These are phyloP conservation scores for Drosophila testacea DNA, from an alignment of 2,888 invertebrate genomes.

Conservation along the genomic window DNA sequence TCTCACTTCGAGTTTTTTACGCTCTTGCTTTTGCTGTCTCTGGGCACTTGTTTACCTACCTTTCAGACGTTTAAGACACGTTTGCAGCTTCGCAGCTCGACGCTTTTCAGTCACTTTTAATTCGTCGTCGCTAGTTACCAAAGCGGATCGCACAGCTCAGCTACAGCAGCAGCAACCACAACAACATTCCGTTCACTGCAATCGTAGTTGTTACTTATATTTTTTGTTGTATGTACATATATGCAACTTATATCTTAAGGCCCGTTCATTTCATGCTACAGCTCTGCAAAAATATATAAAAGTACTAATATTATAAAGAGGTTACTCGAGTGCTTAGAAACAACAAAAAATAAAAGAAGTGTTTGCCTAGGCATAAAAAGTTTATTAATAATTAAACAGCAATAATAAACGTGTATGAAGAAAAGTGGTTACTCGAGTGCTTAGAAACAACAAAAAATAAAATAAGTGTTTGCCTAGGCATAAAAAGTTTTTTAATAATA, in stretches of 20 bases:
- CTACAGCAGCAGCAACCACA: constrained; percentile 26
- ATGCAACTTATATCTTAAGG: constrained; percentile 45
- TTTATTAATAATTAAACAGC: constrained; percentile 54
- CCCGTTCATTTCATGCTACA: constrained; percentile 61
- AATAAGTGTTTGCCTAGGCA: constrained; percentile 59
- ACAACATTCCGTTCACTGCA: constrained; percentile 47
- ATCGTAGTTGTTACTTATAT: constrained; percentile 32
- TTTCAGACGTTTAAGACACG: constrained; percentile 69
- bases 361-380: constrained; percentile 56
- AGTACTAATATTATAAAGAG: constrained; percentile 43
- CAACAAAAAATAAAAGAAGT: constrained; percentile 40
- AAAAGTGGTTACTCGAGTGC: constrained; percentile 59
- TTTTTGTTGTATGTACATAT: constrained; percentile 18
- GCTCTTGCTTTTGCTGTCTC: constrained; percentile 1
- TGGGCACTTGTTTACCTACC: constrained; percentile 29
- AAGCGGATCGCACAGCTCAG: constrained; percentile 55
- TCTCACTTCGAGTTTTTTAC: background rate
- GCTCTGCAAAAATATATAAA: constrained; percentile 41
- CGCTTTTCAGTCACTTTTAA: constrained; percentile 71
- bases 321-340: constrained; percentile 62
- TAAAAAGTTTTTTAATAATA: constrained; percentile 57
- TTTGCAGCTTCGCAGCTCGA: constrained; percentile 66
- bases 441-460: constrained; percentile 37
- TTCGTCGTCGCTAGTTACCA: constrained; percentile 62
- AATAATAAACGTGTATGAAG: constrained; percentile 21